Conservation (phyloP, 2,888 invertebrate genomes). For the Parascotia fuliginaria region DNA sequence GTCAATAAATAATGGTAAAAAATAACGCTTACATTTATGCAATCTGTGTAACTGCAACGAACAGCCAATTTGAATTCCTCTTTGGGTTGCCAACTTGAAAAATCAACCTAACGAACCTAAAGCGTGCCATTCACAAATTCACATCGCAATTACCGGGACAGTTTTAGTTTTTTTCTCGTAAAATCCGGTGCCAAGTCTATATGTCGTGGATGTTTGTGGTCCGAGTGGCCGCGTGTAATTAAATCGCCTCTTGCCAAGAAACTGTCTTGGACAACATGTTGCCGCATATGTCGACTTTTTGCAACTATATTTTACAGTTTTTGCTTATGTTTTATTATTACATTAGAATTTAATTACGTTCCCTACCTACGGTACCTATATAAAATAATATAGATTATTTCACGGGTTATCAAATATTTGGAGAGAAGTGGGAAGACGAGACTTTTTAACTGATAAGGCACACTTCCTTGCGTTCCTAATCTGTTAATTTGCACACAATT, state of each 20-base stretch:
- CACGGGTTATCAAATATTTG: too few species aligned
- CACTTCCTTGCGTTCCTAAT: too few species aligned
- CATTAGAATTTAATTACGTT: background rate
- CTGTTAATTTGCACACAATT: too few species aligned
- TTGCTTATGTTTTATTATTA: background rate
- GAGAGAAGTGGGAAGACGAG: too few species aligned
- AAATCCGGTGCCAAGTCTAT: conserved; percentile 43
- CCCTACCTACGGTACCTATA: too few species aligned
- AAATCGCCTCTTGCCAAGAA: conserved; percentile 50
- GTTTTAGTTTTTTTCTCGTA: conserved; percentile 38
- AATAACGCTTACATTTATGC: conserved; percentile 7
- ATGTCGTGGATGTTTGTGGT: conserved; percentile 46
- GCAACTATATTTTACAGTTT: conserved; percentile 12
- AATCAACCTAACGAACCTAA: conserved; percentile 18
- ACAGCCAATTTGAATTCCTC: conserved; percentile 21
- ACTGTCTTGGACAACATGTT: conserved; percentile 44
- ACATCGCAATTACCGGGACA: conserved; percentile 49
- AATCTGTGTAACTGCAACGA: conserved; percentile 17
- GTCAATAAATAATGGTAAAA: background rate
- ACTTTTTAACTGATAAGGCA: too few species aligned
- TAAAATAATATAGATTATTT: too few species aligned
- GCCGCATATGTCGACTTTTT: conserved; percentile 34
- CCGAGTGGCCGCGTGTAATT: conserved; percentile 48
- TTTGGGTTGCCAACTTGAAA: conserved; percentile 18
- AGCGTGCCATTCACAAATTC: conserved; percentile 49